These are phyloP conservation scores for Ictalurus punctatus DNA, from an alignment of 2,113 vertebrate species.

Conservation along the genomic window DNA sequence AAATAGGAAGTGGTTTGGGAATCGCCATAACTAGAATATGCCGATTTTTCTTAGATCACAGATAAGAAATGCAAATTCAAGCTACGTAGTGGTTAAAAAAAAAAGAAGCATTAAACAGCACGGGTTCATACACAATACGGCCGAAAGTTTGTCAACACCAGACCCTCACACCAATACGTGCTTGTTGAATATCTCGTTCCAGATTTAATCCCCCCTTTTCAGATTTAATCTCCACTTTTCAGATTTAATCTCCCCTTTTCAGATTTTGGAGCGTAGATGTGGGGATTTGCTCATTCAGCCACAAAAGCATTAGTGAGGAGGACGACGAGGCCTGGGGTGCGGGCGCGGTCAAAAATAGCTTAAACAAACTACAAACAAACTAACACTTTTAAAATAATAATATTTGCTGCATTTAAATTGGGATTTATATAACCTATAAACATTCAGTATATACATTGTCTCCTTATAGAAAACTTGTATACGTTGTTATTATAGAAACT, in stretches of 20 bases:
- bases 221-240: background rate
- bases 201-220: background rate
- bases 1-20: background rate
- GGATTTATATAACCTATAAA: no score
- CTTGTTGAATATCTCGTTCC: background rate
- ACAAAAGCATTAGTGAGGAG: background rate
- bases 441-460: no score
- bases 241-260: background rate
- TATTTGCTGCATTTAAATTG: no score
- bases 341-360: no score
- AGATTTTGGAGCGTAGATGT: background rate
- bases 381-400: no score
- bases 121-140: background rate
- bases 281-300: background rate
- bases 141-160: background rate
- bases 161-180: background rate
- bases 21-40: background rate
- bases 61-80: background rate
- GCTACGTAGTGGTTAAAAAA: background rate
- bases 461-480: background rate
- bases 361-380: no score
- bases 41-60: background rate
- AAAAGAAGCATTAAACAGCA: no score
- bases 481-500: no score
- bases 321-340: background rate